A percentile compares a stretch with the other conserved stretches of the same genome.
phyloP scores from a whole-genome alignment of 2,888 invertebrate genomes.

The Calameuta filiformis region DNA sequence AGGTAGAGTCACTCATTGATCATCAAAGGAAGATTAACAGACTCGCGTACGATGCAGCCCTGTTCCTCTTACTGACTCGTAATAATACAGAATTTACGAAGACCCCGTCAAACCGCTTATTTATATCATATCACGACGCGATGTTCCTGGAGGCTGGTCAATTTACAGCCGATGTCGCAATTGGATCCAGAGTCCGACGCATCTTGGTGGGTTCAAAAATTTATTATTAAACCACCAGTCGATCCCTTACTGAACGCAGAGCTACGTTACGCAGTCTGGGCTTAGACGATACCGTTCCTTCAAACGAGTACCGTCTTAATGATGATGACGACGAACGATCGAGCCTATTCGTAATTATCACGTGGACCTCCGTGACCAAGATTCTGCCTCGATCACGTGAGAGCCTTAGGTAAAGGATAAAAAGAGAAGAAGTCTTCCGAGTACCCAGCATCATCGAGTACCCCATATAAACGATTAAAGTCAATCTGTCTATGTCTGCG shows the following conservation, averaged over 20 bases:
- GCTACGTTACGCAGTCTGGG: background rate
- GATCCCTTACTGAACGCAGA: background rate
- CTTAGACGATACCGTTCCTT: background rate
- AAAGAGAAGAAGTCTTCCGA: background rate
- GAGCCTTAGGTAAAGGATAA: background rate
- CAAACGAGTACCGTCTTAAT: background rate
- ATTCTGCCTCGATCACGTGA: background rate
- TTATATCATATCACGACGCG: background rate
- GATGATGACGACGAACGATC: background rate
- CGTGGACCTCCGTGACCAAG: background rate
- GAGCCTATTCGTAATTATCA: background rate
- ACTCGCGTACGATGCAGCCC: background rate
- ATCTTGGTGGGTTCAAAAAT: background rate
- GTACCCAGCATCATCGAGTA: background rate
- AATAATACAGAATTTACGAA: background rate
- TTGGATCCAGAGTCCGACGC: background rate
- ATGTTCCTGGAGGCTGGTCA: background rate
- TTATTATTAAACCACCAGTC: background rate
- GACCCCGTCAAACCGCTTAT: background rate
- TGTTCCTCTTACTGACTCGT: background rate
- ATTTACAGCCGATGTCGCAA: background rate
- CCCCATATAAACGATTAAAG: background rate
- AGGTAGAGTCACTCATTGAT: background rate
- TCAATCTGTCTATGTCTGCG: background rate
- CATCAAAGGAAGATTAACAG: slow-evolving; percentile 1